These are phyloP conservation scores for Rotaria sp. DNA, from an alignment of 2,888 invertebrate genomes.

Conservation along the genomic window DNA sequence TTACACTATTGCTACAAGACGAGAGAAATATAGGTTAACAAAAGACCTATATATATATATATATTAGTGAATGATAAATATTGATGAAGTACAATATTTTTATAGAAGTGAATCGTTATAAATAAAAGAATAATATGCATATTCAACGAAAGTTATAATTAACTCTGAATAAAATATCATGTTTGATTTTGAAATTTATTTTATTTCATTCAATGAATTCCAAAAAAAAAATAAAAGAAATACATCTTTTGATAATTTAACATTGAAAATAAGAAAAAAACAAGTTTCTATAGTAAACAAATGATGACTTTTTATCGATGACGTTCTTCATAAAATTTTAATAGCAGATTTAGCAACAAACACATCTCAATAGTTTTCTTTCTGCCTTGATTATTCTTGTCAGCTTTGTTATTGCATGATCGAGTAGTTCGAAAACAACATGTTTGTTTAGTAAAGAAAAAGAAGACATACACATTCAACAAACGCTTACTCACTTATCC, in stretches of 20 bases:
- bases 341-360: not conserved
- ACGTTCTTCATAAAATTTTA: not conserved
- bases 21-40: not conserved
- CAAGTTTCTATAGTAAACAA: not conserved
- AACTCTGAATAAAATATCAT: not conserved
- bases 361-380: not conserved
- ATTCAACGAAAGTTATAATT: not conserved
- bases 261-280: not conserved
- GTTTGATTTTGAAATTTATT: not conserved
- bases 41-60: not conserved
- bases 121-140: not conserved
- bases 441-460: conserved; percentile 15
- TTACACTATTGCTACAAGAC: not conserved
- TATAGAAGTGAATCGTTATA: not conserved
- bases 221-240: too few species aligned
- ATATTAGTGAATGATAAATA: not conserved
- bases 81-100: not conserved
- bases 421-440: conserved; percentile 9
- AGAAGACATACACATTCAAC: conserved; percentile 18
- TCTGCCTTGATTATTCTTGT: not conserved
- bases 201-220: too few species aligned
- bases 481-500: conserved; percentile 22
- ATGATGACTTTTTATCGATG: not conserved
- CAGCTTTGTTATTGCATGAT: not conserved
- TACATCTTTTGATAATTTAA: not conserved